Evolutionary conservation across 2,888 invertebrate genomes (phyloP).

Genomic region (Nowickia ferox): DNA sequence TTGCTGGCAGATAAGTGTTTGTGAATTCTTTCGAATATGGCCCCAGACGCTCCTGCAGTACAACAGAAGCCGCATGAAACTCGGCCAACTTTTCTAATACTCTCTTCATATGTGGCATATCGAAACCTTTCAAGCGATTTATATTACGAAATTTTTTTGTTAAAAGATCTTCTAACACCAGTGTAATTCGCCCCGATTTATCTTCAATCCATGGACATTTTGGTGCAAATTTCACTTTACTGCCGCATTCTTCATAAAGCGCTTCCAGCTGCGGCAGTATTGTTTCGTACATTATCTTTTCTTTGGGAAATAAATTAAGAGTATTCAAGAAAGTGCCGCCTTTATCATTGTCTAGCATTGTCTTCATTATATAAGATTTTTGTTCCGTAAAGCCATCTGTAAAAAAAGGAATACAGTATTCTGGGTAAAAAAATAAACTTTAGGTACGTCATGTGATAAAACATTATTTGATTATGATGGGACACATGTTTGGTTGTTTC

Average conservation of each 20-base stretch:
- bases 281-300: constrained; percentile 79
- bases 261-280: constrained; percentile 79
- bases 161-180: constrained; percentile 80
- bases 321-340: constrained; percentile 78
- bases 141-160: constrained; percentile 78
- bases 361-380: constrained; percentile 80
- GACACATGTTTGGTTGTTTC: no score
- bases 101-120: constrained; percentile 79
- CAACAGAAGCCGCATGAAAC: constrained; percentile 81
- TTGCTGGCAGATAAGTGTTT: constrained; percentile 78
- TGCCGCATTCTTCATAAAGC: constrained; percentile 77
- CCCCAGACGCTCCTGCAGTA: constrained; percentile 77
- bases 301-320: constrained; percentile 81
- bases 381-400: constrained; percentile 78
- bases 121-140: constrained; percentile 80
- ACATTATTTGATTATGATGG: no score
- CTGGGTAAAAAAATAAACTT: no score
- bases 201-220: constrained; percentile 78
- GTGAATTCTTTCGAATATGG: constrained; percentile 77
- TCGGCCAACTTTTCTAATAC: constrained; percentile 80
- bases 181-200: constrained; percentile 76
- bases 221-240: constrained; percentile 77
- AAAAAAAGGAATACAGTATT: neutral
- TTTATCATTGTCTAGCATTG: constrained; percentile 77
- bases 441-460: no score